Evolutionary conservation across 2,113 vertebrate species (phyloP).

Genomic region (Octodon degus): DNA sequence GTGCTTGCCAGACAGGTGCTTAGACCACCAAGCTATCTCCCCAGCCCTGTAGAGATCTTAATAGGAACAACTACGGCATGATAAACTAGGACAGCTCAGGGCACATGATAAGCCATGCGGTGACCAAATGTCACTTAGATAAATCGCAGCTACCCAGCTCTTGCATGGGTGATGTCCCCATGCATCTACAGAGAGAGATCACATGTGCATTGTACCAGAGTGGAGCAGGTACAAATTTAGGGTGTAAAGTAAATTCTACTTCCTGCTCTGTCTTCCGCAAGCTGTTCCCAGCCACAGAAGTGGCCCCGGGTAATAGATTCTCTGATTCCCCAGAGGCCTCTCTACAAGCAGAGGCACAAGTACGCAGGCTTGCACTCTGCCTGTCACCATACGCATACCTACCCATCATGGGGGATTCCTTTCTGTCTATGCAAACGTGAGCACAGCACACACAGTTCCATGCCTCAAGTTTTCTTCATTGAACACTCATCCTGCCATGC

Average conservation of each 20-base stretch:
- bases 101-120: background rate
- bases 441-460: no score
- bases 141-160: background rate
- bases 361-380: rapidly evolving
- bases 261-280: background rate
- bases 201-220: no score
- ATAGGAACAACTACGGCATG: background rate
- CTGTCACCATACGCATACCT: rapidly evolving
- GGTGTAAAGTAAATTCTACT: no score
- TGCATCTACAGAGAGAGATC: background rate
- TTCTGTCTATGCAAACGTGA: background rate
- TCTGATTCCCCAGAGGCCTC: background rate
- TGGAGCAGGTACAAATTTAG: background rate
- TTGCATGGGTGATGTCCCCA: background rate
- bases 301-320: background rate
- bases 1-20: no score
- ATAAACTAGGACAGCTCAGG: background rate
- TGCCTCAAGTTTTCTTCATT: background rate
- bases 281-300: background rate
- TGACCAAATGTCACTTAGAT: background rate
- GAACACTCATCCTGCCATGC: background rate
- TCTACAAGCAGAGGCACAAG: background rate
- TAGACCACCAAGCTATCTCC: no score
- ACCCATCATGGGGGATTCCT: rapidly evolving
- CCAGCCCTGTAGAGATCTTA: background rate